Base-by-base conservation (phyloP, 2,888 invertebrate species). In the Eristalis tenax region DNA sequence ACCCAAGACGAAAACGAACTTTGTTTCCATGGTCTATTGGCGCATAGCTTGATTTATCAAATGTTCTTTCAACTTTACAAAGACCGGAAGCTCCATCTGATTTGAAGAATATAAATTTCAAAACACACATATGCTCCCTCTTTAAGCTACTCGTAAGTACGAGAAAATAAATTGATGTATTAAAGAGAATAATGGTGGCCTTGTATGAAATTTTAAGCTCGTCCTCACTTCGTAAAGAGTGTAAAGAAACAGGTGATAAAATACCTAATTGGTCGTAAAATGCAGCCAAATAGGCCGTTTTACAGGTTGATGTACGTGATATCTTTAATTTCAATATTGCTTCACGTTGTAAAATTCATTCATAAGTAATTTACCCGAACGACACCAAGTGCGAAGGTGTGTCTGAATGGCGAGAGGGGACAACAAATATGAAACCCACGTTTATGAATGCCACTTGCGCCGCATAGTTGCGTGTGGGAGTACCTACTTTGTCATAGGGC, bases 271-370 rank as follows among this genome's bases (percentile, higher is more conserved):
- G 43, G 50, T 43, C 68, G 50, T 68, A 68, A 68, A 68, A 50
- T 68, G 28, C 50, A 4, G n/a, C 26, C 11, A 28, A 68, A 68
- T 68, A 10, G 50, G 22, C 65, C 40, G 23, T 40, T 23, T 68
- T 28, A 68, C 66, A 43, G 13, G 11, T 65, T 23, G 38, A 40
- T 65, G 65, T 40, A 65, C 28, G 68, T 50, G 13, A 50, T 68
- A n/a, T 43, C 28, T 68, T 68, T 50, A 68, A 50, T 68, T 50
- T 68, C 26, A 28, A 68, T 68, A 68, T 68, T 18, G 28, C 50
- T 68, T 68, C 28, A 50, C 35, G 8, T 50, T n/a, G 28, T 50
- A 32, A 68, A n/a, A 68, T 68, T 50, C 50, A 68, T 61, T 61
- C 61, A 26, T 61, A 26, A 26, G 26, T 26, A 28, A 61, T 61